Evolutionary conservation across 2,797 vertebrate genomes (phyloP), one percentile per base, ranked within the genome.

Genomic region (Perdix hodgsoniae): DNA sequence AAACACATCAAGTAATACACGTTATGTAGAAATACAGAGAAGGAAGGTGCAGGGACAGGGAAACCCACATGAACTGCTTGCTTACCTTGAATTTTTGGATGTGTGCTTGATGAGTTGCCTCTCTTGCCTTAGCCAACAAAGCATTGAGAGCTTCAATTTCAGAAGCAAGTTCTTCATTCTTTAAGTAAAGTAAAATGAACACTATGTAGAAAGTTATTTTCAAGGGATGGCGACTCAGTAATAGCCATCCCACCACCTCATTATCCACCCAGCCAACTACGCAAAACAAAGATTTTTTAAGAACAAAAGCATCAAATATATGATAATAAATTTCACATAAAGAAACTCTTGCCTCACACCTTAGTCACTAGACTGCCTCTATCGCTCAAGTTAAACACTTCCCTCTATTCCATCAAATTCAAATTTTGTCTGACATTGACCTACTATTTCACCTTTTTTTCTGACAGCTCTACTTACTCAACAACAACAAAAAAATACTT

Each of bases 161-260:
- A 92, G 98, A 98, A 92, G 95, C 97, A 94, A 99, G 98, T 90
- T 99, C 98, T 84, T 98, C 98, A 84, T 98, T 98, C 99, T 99
- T 95, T 93, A 92, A 90, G 59, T 27, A 79, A 95, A 91, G 76
- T 54, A 76, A 91, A 95, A 92, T 74, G 40, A 74, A 50, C 73
- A 42, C 15, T 33, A 45, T 70, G 59, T 64, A 86, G 50, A 86
- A 91, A 85, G 40, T 80, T 88, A 92, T 54, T 85, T 79, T 57
- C 76, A 82, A 67, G 59, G 56, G 42, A 85, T 33, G 33, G 64
- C 4, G 10, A 83, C 1, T 17, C 63, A 88, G 29, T 69, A 76
- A 87, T 37, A 83, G 63, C 79, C 37, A 83, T 49, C 76, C 82
- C 77, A 87, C 47, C 67, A 87, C 52, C 67, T 67, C 56, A 81